Evolutionary conservation across 2,888 invertebrate genomes (phyloP), one percentile per base, ranked within the genome.

Genomic region (Ecdyonurus torrentis): DNA sequence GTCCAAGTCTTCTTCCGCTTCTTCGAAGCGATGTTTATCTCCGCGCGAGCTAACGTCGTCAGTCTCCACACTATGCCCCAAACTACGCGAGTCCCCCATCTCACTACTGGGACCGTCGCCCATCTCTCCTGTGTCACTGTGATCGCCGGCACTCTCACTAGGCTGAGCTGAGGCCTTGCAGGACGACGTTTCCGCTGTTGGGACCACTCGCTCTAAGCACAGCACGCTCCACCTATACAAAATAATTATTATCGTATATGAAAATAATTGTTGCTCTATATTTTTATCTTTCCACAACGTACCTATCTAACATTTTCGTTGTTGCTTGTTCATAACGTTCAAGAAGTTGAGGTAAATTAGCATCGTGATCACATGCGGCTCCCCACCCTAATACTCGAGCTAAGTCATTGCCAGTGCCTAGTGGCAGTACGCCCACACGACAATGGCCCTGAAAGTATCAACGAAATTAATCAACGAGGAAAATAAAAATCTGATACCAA

Each of bases 361-460:
- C 87, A 69, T 95, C 95, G 72, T 96, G 95, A 71, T 96, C 96
- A 72, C 95, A 96, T 15, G 92, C 90, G 7, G 93, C 52, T 15
- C 97, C 97, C 97, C 97, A 97, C 52, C 97, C 97, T 20, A 94
- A 77, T 2, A 97, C 96, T 7, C 97, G 81, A 0, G 97, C 95
- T 69, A 97, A 80, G 75, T 97, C 97, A 76, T 97, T 97, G 60
- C 97, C 97, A 0, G 97, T 97, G 53, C 97, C 97, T 69, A 97
- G 78, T 0, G 97, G 97, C 65, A 97, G 79, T 1, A 97, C 94
- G 23, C 95, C 96, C 23, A 97, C 89, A 76, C 95, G 95, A 67
- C 93, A 93, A 79, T 91, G 89, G 73, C 87, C 87, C 91, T 91
- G 75, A 58, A 2, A 3, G 15, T n/a, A n/a, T n/a, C n/a, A n/a